Evolutionary conservation across 1,140 invertebrate genomes (phyloP).

Genomic region (Cyphomyrmex costatus): DNA sequence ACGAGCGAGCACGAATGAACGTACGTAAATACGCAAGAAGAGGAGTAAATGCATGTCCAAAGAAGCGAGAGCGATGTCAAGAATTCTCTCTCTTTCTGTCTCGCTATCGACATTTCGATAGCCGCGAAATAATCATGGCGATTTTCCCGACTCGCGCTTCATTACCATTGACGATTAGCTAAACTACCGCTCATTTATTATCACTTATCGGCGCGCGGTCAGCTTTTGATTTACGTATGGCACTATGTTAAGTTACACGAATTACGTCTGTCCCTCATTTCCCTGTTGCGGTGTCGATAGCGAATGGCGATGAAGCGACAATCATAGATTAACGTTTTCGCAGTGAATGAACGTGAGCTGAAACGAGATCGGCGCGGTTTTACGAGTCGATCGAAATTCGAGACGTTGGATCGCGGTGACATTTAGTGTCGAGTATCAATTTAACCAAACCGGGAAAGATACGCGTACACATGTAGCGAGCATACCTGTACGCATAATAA

Average conservation of each 20-base stretch:
- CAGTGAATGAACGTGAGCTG: constrained; percentile 5
- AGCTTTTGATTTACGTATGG: constrained; percentile 75
- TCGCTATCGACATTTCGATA: constrained; percentile 14
- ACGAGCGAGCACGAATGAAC: constrained; percentile 21
- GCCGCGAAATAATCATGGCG: constrained; percentile 23
- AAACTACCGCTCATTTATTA: constrained; percentile 50
- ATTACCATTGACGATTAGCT: constrained; percentile 42
- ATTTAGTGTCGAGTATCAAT: constrained; percentile 15
- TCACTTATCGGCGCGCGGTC: constrained; percentile 14
- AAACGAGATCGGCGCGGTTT: not conserved
- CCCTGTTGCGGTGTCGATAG: not conserved
- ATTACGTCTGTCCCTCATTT: constrained; percentile 22
- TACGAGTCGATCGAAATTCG: constrained; percentile 32
- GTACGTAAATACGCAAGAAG: constrained; percentile 33
- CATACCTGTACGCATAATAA: constrained; percentile 14
- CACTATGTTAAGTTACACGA: constrained; percentile 61
- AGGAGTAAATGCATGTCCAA: constrained; percentile 17
- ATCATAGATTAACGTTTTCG: not conserved
- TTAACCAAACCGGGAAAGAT: not conserved
- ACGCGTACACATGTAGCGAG: not conserved
- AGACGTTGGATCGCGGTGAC: constrained; percentile 14
- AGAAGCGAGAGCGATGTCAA: constrained; percentile 23
- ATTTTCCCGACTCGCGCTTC: constrained; percentile 17
- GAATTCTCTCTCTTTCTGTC: not conserved
- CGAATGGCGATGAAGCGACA: constrained; percentile 13